A percentile compares a stretch with the other conserved stretches of the same genome.
phyloP scores from a whole-genome alignment of 2,888 invertebrate species.

The Metellina segmentata region DNA sequence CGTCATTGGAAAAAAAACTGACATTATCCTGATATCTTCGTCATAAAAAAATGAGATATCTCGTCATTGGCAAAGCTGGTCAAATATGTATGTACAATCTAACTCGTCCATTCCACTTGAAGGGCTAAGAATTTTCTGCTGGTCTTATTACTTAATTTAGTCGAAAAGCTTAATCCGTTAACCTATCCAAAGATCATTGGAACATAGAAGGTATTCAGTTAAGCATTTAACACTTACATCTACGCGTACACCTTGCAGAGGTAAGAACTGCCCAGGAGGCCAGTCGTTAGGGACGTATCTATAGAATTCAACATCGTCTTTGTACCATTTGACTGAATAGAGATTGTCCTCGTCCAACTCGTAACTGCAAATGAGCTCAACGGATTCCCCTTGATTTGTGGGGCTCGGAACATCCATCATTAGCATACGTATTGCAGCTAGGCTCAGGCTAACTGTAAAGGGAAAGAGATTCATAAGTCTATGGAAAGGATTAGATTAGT shows the following conservation, averaged over 20 bases:
- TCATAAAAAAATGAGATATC: no score
- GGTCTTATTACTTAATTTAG: no score
- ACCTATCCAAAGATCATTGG: no score
- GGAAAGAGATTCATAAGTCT: neutral
- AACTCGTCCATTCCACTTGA: no score
- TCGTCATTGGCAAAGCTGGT: no score
- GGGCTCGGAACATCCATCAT: constrained; percentile 91
- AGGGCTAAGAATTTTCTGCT: no score
- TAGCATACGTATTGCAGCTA: constrained; percentile 84
- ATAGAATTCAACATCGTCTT: constrained; percentile 93
- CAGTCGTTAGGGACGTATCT: constrained; percentile 90
- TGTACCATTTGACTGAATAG: constrained; percentile 95
- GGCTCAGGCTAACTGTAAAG: constrained; percentile 47
- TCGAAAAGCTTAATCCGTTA: no score
- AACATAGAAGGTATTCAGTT: no score
- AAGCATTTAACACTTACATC: constrained; percentile 85
- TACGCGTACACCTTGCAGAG: constrained; percentile 89
- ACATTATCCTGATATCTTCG: no score
- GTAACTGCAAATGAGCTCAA: constrained; percentile 90
- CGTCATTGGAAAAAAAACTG: no score
- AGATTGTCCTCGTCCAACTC: constrained; percentile 89
- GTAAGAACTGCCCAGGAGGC: constrained; percentile 90
- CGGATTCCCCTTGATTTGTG: constrained; percentile 89
- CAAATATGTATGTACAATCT: no score
- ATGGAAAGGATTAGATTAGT: neutral